phyloP scores from a whole-genome alignment of 2,113 vertebrate species.

The Gallinago paraguaiae region DNA sequence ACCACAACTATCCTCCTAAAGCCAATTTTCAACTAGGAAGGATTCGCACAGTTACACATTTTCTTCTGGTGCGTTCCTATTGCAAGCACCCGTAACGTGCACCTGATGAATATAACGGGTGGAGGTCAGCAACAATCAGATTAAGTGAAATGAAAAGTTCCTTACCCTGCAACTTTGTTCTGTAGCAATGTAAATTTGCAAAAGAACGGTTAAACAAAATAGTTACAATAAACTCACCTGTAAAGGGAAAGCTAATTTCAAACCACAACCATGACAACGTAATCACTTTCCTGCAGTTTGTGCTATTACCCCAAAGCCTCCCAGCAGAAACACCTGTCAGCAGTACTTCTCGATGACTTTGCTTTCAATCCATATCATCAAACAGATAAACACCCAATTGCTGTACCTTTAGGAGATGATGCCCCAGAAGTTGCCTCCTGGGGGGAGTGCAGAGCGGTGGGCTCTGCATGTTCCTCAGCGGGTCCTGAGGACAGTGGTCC shows the following conservation, averaged over 20 bases:
- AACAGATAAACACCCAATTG: neutral
- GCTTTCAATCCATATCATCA: neutral
- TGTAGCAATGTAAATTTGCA: rapidly evolving
- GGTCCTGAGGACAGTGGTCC: neutral
- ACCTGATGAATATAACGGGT: rapidly evolving
- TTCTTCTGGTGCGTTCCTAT: neutral
- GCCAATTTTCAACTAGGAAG: neutral
- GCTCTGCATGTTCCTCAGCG: neutral
- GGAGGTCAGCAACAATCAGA: neutral
- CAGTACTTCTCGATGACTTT: neutral
- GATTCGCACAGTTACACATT: neutral
- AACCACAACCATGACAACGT: neutral
- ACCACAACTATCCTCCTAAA: neutral
- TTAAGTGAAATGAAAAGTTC: neutral
- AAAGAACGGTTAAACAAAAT: neutral
- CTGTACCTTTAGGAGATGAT: constrained; percentile 31
- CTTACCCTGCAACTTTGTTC: neutral
- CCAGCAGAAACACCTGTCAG: neutral
- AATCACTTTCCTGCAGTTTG: neutral
- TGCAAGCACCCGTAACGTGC: neutral
- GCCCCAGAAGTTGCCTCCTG: neutral
- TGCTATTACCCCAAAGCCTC: neutral
- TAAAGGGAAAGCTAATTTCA: neutral
- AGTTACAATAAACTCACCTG: neutral
- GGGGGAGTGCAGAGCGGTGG: neutral